Percentiles rank a stretch among this genome's conserved stretches.
Conservation (phyloP, 2,888 invertebrate genomes). For the Machimus rusticus region DNA sequence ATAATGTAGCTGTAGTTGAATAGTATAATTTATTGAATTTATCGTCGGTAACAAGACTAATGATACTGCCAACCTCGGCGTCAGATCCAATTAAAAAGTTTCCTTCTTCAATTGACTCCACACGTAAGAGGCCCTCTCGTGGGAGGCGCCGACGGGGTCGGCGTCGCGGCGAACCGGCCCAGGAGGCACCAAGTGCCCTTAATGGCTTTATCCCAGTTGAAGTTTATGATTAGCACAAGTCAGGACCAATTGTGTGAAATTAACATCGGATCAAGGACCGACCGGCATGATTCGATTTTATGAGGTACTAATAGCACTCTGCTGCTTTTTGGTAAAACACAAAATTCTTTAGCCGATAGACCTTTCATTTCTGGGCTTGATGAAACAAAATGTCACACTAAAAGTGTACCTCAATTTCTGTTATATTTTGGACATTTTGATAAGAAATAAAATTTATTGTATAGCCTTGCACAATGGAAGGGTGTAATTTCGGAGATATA, state of each 20-base stretch:
- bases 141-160: neutral
- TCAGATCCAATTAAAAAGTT: slow-evolving; percentile 48
- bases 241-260: slow-evolving; percentile 33
- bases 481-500: too few species aligned
- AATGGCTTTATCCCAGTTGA: slow-evolving; percentile 24
- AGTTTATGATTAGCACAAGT: slow-evolving; percentile 38
- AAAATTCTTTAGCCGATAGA: neutral
- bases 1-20: slow-evolving; percentile 26
- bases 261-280: slow-evolving; percentile 10
- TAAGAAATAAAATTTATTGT: neutral
- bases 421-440: neutral
- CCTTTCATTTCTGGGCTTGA: neutral
- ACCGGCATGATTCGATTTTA: neutral
- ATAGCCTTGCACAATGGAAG: too few species aligned
- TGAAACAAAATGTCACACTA: neutral
- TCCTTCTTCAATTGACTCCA: slow-evolving; percentile 35
- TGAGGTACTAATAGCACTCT: slow-evolving; percentile 21
- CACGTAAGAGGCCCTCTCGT: neutral
- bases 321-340: neutral
- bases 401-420: neutral
- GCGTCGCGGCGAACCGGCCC: neutral
- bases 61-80: slow-evolving; percentile 45
- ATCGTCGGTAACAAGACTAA: slow-evolving; percentile 46
- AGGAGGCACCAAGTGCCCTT: slow-evolving; percentile 5
- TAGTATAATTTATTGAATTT: slow-evolving; percentile 44